Base-by-base conservation (phyloP, 2,888 invertebrate species). In the Stramonita haemastoma region DNA sequence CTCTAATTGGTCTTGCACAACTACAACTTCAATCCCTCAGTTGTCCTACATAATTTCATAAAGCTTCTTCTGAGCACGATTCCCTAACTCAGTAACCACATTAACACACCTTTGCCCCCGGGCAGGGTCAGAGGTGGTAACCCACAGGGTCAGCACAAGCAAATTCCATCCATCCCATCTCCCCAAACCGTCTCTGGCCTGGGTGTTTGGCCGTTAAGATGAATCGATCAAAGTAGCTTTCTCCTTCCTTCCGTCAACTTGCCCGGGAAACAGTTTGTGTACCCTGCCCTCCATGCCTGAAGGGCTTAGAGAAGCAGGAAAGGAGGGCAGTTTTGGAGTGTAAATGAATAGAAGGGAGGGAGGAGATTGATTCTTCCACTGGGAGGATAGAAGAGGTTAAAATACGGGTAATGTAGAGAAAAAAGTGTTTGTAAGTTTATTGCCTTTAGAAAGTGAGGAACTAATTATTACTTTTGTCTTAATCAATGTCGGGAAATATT, bases 201-300 rank as follows among this genome's bases (percentile, higher is more conserved):
- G 60, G 88, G 70, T 84, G 84, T 88, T 88, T 88, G 32, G 84
- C 83, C 88, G 88, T 83, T 84, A 88, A 81, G 81, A 88, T 60
- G 57, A 83, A 88, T 88, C 88, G 88, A 88, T 88, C 88, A 88
- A 81, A 81, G 88, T 88, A 84, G 70, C 36, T 66, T 57, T 60
- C 32, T 26, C 56, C 46, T 73, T 87, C 87, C 29, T 56, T n/a
- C 70, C 34, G 87, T 87, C 87, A 87, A n/a, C 19, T 19, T 26
- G 87, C 77, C n/a, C 15, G 77, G 32, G 36, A 19, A 32, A 34
- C 29, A 70, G 19, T 70, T 87, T 66, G 66, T 66, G 26, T 46
- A 46, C 46, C 46, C 46, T 46, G 46, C 46, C 46, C 46, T 66
- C 5, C 22, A 66, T 46, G 46, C 46, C 46, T 5, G 46, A 46